phyloP scores from a whole-genome alignment of 2,113 vertebrate genomes.

The Chaenogobius annularis region DNA sequence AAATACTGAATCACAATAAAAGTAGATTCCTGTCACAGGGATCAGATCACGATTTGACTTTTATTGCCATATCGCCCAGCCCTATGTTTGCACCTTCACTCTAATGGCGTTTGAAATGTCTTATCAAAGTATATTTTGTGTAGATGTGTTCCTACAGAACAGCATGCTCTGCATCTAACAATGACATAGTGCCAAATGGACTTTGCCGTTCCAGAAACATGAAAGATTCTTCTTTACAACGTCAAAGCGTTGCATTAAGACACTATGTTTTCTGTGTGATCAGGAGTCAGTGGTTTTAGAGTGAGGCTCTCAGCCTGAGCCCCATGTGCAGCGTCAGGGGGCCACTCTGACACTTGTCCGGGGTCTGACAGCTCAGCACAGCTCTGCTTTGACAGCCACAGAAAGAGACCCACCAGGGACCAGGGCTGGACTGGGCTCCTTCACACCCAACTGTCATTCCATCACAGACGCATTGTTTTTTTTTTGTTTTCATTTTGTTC shows the following conservation, averaged over 20 bases:
- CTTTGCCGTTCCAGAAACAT: not conserved
- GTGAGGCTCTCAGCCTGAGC: slow-evolving; percentile 2
- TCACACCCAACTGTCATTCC: slow-evolving; percentile 51
- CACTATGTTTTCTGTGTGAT: slow-evolving; percentile 10
- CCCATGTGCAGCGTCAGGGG: slow-evolving; percentile 47
- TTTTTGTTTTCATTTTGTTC: slow-evolving; percentile 36
- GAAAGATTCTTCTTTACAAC: not conserved
- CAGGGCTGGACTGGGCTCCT: slow-evolving; percentile 31
- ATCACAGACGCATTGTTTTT: slow-evolving; percentile 42
- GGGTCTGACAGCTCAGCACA: slow-evolving; percentile 57
- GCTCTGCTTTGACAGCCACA: slow-evolving; percentile 59
- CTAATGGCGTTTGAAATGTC: not conserved
- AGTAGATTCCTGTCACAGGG: too few species aligned
- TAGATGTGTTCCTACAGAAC: not conserved
- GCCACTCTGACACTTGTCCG: slow-evolving; percentile 56
- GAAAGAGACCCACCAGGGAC: slow-evolving; percentile 36
- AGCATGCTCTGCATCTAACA: not conserved
- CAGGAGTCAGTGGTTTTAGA: slow-evolving; percentile 21
- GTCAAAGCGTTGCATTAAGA: not conserved
- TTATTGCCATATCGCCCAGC: too few species aligned
- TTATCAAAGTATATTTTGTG: not conserved
- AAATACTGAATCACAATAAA: too few species aligned
- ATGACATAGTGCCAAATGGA: not conserved
- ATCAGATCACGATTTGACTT: too few species aligned
- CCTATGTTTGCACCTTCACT: not conserved